phyloP scores from a whole-genome alignment of 2,888 invertebrate species.

The Melangyna quadrimaculata region DNA sequence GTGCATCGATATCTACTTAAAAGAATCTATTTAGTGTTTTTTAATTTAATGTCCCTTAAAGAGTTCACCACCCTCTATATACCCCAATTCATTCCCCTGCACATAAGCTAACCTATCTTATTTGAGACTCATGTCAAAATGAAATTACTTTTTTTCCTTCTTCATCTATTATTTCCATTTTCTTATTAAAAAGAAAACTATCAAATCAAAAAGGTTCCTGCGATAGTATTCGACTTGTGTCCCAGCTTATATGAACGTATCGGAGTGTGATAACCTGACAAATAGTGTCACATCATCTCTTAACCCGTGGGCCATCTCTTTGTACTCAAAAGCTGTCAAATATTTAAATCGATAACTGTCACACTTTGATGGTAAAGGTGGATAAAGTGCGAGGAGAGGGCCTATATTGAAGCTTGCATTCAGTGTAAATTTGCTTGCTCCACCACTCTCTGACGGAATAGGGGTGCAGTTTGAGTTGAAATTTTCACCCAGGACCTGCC shows the following conservation, averaged over 20 bases:
- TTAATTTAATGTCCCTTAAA: constrained; percentile 26
- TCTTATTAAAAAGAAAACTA: constrained; percentile 43
- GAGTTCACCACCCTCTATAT: not conserved
- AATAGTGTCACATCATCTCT: constrained; percentile 57
- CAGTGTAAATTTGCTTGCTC: not conserved
- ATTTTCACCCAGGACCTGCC: not conserved
- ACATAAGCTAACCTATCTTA: not conserved
- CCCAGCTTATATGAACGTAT: not conserved
- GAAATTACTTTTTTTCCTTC: not conserved
- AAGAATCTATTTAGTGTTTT: constrained; percentile 38
- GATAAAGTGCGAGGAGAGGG: not conserved
- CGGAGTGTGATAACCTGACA: constrained; percentile 50
- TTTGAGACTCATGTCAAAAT: constrained; percentile 7
- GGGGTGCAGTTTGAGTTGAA: constrained; percentile 13
- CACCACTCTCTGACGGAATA: not conserved
- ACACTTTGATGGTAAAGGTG: constrained; percentile 1
- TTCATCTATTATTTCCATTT: constrained; percentile 21
- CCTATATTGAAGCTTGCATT: not conserved
- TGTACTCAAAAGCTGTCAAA: constrained; percentile 51
- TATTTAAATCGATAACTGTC: constrained; percentile 66
- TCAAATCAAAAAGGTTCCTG: constrained; percentile 39
- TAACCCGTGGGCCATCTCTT: constrained; percentile 7
- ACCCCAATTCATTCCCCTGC: not conserved
- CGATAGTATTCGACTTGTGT: constrained; percentile 43
- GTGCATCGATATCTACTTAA: constrained; percentile 65